Evolutionary conservation across 2,888 invertebrate species (phyloP).

Genomic region (Isotomurus palustris): DNA sequence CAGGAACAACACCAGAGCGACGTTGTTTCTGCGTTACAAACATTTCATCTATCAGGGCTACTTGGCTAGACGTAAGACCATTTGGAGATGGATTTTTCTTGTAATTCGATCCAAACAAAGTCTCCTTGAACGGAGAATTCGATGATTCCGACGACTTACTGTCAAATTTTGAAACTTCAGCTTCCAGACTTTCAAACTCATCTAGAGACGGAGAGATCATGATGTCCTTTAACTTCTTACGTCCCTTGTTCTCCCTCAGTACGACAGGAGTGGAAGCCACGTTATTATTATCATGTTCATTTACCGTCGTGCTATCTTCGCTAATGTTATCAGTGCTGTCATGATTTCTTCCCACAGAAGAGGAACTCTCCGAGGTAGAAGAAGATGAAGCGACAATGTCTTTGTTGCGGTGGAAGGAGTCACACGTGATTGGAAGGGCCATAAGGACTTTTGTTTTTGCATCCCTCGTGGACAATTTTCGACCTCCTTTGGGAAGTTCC

Average conservation of each 20-base stretch:
- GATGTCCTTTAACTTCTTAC: background rate
- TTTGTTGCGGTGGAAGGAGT: too few relatives aligned
- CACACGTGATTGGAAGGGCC: background rate
- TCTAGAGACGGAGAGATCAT: background rate
- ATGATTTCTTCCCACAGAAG: background rate
- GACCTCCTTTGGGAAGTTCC: background rate
- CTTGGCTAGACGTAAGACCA: too few relatives aligned
- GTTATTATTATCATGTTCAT: too few relatives aligned
- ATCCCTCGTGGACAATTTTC: too few relatives aligned
- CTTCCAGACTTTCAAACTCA: conserved; percentile 10
- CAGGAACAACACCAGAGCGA: too few relatives aligned
- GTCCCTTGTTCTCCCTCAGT: background rate
- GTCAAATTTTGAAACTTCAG: background rate
- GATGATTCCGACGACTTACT: background rate
- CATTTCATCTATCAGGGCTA: too few relatives aligned
- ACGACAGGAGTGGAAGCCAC: too few relatives aligned
- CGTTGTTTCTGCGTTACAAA: too few relatives aligned
- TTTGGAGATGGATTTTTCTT: background rate
- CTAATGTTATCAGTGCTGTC: background rate
- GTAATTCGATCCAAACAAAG: too few relatives aligned
- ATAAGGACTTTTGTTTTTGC: background rate
- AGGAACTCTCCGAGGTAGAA: too few relatives aligned
- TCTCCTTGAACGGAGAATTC: background rate
- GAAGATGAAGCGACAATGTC: too few relatives aligned
- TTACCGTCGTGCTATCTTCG: background rate